Conservation (phyloP, 2,888 invertebrate genomes). For the Peribatodes rhomboidaria region DNA sequence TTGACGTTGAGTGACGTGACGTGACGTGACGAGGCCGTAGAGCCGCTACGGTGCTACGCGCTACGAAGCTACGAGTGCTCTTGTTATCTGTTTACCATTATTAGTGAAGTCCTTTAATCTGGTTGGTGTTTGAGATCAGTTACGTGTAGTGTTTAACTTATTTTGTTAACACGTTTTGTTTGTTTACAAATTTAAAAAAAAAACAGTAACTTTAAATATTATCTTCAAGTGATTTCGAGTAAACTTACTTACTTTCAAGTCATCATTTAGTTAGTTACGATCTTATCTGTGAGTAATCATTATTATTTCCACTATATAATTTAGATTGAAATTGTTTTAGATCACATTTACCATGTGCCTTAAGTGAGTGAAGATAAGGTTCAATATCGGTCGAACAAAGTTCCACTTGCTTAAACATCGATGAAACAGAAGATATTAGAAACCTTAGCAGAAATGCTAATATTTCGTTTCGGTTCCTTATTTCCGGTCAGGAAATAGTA, state of each 20-base stretch:
- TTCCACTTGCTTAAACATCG: not conserved
- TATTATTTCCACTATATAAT: not conserved
- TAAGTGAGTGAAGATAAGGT: conserved; percentile 11
- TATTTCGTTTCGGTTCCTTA: conserved; percentile 4
- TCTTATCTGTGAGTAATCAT: not conserved
- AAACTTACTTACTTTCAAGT: too few relatives aligned
- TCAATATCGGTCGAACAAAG: conserved; percentile 45
- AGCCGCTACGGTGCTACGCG: conserved; percentile 48
- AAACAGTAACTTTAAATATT: too few relatives aligned
- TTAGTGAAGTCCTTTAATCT: not conserved
- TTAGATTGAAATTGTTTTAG: too few relatives aligned
- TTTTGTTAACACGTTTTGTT: conserved; percentile 12
- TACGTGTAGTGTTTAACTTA: not conserved
- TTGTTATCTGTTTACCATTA: not conserved
- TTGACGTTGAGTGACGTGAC: conserved; percentile 49
- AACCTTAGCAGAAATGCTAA: conserved; percentile 3
- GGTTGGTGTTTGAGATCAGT: not conserved
- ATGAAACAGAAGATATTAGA: conserved; percentile 9
- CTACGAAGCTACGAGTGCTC: conserved; percentile 33
- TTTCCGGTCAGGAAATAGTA: conserved; percentile 11
- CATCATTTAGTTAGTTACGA: too few relatives aligned
- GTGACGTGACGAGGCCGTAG: conserved; percentile 53
- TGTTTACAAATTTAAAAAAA: not conserved
- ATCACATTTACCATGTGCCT: too few relatives aligned
- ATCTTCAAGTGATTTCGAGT: too few relatives aligned